Evolutionary conservation across 2,797 vertebrate genomes (phyloP), one percentile per base, ranked within the genome.

Genomic region (Orientallactaga sibirica): DNA sequence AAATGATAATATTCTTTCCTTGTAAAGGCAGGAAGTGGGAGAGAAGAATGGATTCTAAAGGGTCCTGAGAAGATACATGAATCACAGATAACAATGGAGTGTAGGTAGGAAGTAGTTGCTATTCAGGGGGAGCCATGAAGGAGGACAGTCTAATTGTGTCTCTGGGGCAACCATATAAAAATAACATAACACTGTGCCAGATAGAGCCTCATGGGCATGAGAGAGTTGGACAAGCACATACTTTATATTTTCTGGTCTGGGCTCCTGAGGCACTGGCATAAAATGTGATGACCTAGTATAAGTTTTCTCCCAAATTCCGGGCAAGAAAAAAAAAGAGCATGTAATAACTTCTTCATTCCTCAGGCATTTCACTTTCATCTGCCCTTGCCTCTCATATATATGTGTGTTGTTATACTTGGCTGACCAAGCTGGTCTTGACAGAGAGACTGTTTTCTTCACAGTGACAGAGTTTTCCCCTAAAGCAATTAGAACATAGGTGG

Each of bases 401-500:
- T 48, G 14, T 62, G 61, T 24, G 29, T 62, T 61, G 20, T 11
- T 58, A 37, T 77, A 82, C 14, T 76, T 85, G 29, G 64, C 90
- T 79, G 92, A 41, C 71, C 77, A 88, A 76, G 83, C 78, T 22
- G 15, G 76, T 66, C 86, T 87, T 87, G 78, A 92, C 85, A 55
- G 88, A 79, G 0, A 92, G 33, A 11, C 43, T 58, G 4, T 79
- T 93, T 95, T 81, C 58, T 64, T 68, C 76, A 6, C 48, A 75
- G 6, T 66, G 87, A 74, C 81, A 82, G n/a, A 2, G n/a, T 88
- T 94, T 95, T 82, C 80, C 82, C 82, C 78, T 90, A 7, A 86
- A 52, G 80, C 7, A 80, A 16, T 90, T 70, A 22, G 37, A 6
- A 19, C 67, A 80, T 33, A 61, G 68, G 61, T 33, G 14, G 37